Evolutionary conservation across 2,888 invertebrate genomes (phyloP), one percentile per base, ranked within the genome.

Genomic region (Agonum fuliginosum): DNA sequence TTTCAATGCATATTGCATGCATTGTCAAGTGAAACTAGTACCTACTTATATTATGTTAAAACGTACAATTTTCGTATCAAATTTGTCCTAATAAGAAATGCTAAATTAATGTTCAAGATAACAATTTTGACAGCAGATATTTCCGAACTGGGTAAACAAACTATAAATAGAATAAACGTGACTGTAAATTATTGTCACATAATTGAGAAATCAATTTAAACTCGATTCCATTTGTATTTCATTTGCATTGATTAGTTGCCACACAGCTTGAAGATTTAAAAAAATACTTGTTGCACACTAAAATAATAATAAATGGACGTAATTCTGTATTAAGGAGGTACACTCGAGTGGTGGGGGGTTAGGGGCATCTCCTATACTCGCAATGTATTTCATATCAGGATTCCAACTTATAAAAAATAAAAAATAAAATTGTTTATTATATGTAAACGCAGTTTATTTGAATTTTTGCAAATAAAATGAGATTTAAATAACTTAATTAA

Each of bases 41-140:
- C 6, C 3, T 6, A 54, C 22, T 12, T 30, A 62, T 30, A 62
- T 5, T 17, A 12, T 54, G 27, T 30, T 14, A 62, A 62, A 62
- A 12, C 14, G 30, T 62, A 17, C n/a, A n/a, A 62, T 62, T 30
- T 30, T 27, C 58, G 5, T 17, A 17, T 27, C 58, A 30, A 30
- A 62, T 62, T 30, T 62, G 58, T 62, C 58, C 30, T 62, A 62
- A 62, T 62, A 62, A 62, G 34, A 30, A 30, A 30, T 62, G 58
- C 27, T 30, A 30, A 62, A 62, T 62, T 27, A 14, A 30, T 6
- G 19, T n/a, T n/a, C n/a, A n/a, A 27, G 30, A 62, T 62, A 30
- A 62, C 8, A 8, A 5, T 30, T 62, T 62, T 62, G 58, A 27
- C 58, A 62, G 58, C 30, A 27, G 20, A 14, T 62, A 62, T 62